These are phyloP conservation scores for Cosmia trapezina DNA, from an alignment of 2,888 invertebrate species.

Conservation along the genomic window DNA sequence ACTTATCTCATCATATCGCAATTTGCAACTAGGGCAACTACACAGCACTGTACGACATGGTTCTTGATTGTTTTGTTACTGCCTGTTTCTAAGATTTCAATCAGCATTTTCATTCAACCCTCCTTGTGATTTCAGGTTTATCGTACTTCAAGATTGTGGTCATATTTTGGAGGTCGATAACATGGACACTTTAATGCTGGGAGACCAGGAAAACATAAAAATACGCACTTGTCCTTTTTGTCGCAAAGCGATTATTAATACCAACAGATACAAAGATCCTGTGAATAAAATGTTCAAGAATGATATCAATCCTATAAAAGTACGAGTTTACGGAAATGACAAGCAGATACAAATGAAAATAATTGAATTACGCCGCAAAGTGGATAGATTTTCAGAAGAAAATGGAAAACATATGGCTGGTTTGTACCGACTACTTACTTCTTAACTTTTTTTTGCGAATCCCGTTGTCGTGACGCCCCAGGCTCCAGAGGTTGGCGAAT, in stretches of 20 bases:
- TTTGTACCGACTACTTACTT: constrained; percentile 49
- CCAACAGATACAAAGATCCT: constrained; percentile 89
- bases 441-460: background rate
- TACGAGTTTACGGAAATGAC: constrained; percentile 78
- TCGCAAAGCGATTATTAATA: constrained; percentile 90
- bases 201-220: constrained; percentile 73
- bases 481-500: background rate
- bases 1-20: background rate
- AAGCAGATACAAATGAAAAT: constrained; percentile 69
- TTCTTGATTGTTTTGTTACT: background rate
- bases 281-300: constrained; percentile 81
- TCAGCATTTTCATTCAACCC: background rate
- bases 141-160: constrained; percentile 88
- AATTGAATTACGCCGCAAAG: constrained; percentile 56
- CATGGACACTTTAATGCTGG: constrained; percentile 83
- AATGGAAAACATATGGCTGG: constrained; percentile 50
- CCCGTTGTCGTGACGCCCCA: too few species aligned
- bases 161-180: constrained; percentile 87
- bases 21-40: background rate
- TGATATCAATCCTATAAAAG: constrained; percentile 85
- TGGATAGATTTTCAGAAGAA: constrained; percentile 37
- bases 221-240: constrained; percentile 91
- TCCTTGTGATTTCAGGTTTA: constrained; percentile 79
- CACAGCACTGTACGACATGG: background rate
- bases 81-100: background rate